Conservation (phyloP, 2,888 invertebrate species). For the Bimastos eiseni region DNA sequence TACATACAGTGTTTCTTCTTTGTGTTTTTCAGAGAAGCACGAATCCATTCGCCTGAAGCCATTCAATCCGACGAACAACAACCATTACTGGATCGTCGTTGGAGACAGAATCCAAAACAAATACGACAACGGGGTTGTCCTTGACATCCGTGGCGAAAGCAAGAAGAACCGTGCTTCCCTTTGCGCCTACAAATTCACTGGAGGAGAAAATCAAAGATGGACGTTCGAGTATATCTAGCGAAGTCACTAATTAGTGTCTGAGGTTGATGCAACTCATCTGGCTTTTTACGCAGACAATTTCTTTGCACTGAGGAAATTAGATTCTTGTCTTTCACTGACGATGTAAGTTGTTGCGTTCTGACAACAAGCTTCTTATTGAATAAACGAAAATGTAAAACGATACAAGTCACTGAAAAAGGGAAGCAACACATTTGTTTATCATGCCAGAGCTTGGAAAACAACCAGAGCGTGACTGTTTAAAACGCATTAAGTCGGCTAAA, state of each 20-base stretch:
- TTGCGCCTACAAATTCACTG: conserved; percentile 35
- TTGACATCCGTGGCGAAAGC: conserved; percentile 32
- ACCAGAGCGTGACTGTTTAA: too few species aligned
- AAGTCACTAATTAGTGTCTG: neutral
- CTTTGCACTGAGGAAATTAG: too few species aligned
- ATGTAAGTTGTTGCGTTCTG: too few species aligned
- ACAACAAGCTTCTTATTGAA: too few species aligned
- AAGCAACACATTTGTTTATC: too few species aligned
- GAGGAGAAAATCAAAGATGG: conserved; percentile 40
- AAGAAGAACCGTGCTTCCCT: conserved; percentile 27
- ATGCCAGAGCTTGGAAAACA: too few species aligned
- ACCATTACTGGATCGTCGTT: conserved; percentile 35
- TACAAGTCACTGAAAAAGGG: too few species aligned
- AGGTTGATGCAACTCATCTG: too few species aligned
- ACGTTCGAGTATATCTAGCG: conserved; percentile 33
- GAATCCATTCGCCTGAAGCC: conserved; percentile 18
- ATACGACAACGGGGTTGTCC: conserved; percentile 30
- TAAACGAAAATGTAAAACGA: too few species aligned
- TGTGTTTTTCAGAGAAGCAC: neutral
- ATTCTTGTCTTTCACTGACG: neutral
- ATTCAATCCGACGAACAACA: conserved; percentile 32
- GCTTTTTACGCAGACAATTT: too few species aligned
- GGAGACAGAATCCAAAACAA: conserved; percentile 40
- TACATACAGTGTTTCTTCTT: too few species aligned
- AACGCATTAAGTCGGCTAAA: too few species aligned